Conservation (phyloP, 2,888 invertebrate species). For the Acleris emargana region DNA sequence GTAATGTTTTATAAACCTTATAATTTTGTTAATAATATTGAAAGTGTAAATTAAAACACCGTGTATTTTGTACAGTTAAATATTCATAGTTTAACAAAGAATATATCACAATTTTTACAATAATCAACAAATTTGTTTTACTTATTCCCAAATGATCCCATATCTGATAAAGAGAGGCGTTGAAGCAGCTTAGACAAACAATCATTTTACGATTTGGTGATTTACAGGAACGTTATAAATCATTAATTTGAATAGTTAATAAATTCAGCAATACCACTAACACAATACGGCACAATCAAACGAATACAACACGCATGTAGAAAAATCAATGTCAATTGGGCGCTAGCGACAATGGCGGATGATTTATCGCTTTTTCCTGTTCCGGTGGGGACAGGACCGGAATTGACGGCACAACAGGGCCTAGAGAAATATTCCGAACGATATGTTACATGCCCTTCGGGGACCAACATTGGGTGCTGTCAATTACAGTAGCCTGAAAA, state of each 20-base stretch:
- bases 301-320: constrained; percentile 39
- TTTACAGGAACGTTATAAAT: constrained; percentile 31
- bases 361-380: constrained; percentile 70
- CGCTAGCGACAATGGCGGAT: constrained; percentile 65
- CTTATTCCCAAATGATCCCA: neutral
- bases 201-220: neutral
- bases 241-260: constrained; percentile 28
- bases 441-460: constrained; percentile 52
- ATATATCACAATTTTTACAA: constrained; percentile 83
- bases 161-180: too few relatives aligned
- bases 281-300: constrained; percentile 26
- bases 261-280: constrained; percentile 28
- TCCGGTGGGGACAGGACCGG: constrained; percentile 53
- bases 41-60: constrained; percentile 80
- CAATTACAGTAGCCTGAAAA: constrained; percentile 41
- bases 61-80: constrained; percentile 84
- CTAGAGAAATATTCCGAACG: constrained; percentile 52
- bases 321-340: constrained; percentile 73
- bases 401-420: constrained; percentile 54
- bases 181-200: neutral
- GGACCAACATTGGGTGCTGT: constrained; percentile 43
- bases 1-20: constrained; percentile 69
- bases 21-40: constrained; percentile 78
- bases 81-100: constrained; percentile 83
- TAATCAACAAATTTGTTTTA: constrained; percentile 63